Conservation (phyloP, 2,113 vertebrate species). For the Australoheros scitulus region DNA sequence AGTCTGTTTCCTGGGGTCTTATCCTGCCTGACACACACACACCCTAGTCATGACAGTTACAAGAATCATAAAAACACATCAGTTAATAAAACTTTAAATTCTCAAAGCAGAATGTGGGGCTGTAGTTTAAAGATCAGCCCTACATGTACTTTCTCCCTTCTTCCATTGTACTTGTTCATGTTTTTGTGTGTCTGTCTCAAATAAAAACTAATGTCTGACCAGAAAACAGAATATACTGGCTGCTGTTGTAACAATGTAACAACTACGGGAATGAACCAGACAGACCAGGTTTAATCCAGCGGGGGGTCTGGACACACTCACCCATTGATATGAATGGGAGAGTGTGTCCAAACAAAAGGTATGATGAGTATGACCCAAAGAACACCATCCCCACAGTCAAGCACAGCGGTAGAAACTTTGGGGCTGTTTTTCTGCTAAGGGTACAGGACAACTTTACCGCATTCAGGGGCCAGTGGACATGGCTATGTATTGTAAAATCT, state of each 20-base stretch:
- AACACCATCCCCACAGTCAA: no score
- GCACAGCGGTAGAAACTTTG: no score
- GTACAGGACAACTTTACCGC: no score
- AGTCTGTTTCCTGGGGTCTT: no score
- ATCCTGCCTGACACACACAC: no score
- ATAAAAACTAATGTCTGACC: slow-evolving; percentile 25
- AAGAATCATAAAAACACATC: not conserved
- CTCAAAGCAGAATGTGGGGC: not conserved
- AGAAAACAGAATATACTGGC: not conserved
- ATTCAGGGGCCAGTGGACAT: no score
- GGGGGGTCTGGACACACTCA: not conserved
- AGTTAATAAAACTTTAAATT: not conserved
- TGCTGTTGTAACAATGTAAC: not conserved
- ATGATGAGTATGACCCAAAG: no score
- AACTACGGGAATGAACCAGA: slow-evolving; percentile 13
- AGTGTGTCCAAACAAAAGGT: no score
- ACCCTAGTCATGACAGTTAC: no score
- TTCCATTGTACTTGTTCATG: not conserved
- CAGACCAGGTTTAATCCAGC: slow-evolving; percentile 35
- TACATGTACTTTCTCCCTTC: fast-evolving
- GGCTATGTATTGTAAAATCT: no score
- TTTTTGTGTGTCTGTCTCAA: not conserved
- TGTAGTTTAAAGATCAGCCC: not conserved
- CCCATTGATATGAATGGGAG: no score
- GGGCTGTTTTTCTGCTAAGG: no score